Conservation (phyloP, 2,888 invertebrate species). For the Drosophila incognita region DNA sequence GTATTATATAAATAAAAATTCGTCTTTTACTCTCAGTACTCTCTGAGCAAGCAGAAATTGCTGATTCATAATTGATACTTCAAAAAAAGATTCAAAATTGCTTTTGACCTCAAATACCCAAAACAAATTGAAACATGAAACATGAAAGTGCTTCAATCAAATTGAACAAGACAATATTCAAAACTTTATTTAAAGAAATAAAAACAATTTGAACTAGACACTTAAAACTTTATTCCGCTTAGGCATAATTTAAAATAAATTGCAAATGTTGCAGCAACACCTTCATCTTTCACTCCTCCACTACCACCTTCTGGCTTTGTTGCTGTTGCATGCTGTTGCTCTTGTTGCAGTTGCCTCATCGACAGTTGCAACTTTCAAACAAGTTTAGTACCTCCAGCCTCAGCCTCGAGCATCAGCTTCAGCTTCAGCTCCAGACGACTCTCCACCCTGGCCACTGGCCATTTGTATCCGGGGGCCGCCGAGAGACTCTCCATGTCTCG, state of each 20-base stretch:
- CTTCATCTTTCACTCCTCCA: not conserved
- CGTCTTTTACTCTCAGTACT: not conserved
- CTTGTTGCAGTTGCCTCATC: conserved; percentile 38
- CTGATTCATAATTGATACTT: conserved; percentile 1
- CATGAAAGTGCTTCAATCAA: not conserved
- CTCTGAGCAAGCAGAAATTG: not conserved
- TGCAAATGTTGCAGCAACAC: conserved; percentile 19
- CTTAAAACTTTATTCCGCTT: conserved; percentile 4
- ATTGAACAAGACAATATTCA: not conserved
- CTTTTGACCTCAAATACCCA: not conserved
- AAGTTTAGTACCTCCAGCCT: conserved; percentile 61
- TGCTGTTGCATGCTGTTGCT: conserved; percentile 13
- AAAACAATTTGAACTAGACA: not conserved
- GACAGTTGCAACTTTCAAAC: conserved; percentile 75
- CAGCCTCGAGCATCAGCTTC: conserved; percentile 6
- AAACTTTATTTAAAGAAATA: conserved; percentile 24
- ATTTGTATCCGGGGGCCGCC: conserved; percentile 51
- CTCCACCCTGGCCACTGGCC: conserved; percentile 37
- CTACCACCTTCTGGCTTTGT: not conserved
- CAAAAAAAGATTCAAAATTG: not conserved
- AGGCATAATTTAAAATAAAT: conserved; percentile 33
- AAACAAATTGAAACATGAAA: conserved; percentile 1
- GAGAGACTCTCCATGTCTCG: conserved; percentile 1
- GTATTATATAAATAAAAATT: not conserved
- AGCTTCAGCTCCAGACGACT: conserved; percentile 13